Percentiles rank a stretch among this genome's conserved stretches.
Conservation (phyloP, 2,113 vertebrate genomes). For the Tyto alba region DNA sequence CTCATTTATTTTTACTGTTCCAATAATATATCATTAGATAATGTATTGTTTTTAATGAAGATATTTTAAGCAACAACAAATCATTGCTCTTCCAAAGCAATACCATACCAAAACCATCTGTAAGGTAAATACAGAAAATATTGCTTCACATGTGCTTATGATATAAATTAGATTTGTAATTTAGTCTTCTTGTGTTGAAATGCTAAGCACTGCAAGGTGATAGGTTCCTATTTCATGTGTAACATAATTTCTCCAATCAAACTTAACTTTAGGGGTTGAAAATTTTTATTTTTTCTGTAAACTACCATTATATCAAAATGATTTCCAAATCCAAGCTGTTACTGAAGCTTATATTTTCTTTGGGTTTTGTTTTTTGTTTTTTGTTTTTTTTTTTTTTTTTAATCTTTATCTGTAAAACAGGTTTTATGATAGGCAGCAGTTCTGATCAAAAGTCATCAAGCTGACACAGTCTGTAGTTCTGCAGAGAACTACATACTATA, state of each 20-base stretch:
- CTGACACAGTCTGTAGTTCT: background rate
- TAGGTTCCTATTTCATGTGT: background rate
- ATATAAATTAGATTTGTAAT: background rate
- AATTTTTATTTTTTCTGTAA: background rate
- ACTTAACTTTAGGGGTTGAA: background rate
- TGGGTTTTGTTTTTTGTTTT: too few relatives aligned
- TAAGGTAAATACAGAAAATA: background rate
- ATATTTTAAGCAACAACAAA: background rate
- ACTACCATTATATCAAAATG: background rate
- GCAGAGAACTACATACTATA: background rate
- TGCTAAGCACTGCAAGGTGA: background rate
- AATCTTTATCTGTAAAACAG: background rate
- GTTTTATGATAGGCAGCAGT: background rate
- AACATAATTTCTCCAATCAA: background rate
- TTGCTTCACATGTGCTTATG: background rate
- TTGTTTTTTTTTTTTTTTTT: accelerated
- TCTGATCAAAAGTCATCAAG: background rate
- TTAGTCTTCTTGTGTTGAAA: background rate
- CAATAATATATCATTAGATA: background rate
- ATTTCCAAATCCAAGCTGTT: background rate
- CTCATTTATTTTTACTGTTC: background rate
- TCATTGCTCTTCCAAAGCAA: background rate
- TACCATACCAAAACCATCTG: background rate
- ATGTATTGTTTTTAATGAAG: background rate
- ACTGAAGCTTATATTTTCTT: background rate